These are phyloP conservation scores for Graptemys geographica DNA, from an alignment of 2,797 vertebrate species.

Conservation along the genomic window DNA sequence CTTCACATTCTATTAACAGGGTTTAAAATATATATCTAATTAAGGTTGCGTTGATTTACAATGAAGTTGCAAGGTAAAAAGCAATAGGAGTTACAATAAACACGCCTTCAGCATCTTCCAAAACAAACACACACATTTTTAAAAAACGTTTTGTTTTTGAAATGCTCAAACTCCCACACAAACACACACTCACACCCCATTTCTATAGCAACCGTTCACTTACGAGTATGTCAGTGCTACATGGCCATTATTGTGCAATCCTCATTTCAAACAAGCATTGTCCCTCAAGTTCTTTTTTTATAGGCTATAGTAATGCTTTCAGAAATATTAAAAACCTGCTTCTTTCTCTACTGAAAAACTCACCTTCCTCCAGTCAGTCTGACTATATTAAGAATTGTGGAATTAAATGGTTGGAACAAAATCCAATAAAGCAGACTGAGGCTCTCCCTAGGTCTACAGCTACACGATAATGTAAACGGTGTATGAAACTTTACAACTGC, in stretches of 20 bases:
- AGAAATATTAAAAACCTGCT: not conserved
- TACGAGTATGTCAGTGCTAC: not conserved
- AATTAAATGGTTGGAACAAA: not conserved
- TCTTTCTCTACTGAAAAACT: not conserved
- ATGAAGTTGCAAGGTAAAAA: not conserved
- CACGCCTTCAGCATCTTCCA: not conserved
- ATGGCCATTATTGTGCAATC: not conserved
- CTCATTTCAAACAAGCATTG: not conserved
- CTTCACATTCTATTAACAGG: not conserved
- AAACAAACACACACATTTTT: not conserved
- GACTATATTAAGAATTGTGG: not conserved
- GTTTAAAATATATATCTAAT: not conserved
- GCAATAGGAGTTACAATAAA: not conserved
- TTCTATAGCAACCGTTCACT: slow-evolving; percentile 7
- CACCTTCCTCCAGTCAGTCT: not conserved
- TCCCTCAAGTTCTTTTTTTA: not conserved
- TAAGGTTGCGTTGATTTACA: not conserved
- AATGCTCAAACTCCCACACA: not conserved
- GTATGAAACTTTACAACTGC: not conserved
- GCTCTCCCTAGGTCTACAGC: not conserved
- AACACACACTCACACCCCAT: not conserved
- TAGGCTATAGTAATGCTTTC: no score
- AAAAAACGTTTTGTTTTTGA: not conserved
- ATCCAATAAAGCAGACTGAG: not conserved
- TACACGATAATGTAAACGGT: not conserved